Conservation (phyloP, 2,888 invertebrate genomes). For the Drosophila melanocephala region DNA sequence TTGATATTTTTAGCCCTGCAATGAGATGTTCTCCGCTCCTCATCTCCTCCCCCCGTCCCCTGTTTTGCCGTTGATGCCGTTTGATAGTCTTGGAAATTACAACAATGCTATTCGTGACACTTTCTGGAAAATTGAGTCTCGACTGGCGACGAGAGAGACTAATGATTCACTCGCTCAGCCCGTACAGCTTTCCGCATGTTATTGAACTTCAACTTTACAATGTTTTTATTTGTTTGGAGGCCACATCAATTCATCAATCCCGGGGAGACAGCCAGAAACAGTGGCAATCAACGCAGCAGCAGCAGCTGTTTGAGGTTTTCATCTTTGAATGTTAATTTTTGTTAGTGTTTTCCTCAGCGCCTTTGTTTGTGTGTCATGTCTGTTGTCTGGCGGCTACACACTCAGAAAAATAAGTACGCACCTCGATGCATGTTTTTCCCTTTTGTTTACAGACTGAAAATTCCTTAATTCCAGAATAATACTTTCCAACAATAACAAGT, state of each 20-base stretch:
- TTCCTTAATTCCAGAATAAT: neutral
- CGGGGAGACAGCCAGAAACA: neutral
- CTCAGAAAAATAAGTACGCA: neutral
- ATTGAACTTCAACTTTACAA: conserved; percentile 46
- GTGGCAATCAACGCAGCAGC: conserved; percentile 17
- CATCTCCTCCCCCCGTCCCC: neutral
- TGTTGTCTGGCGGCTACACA: conserved; percentile 23
- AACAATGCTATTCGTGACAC: conserved; percentile 23
- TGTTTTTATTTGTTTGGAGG: conserved; percentile 23
- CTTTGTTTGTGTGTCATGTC: conserved; percentile 6
- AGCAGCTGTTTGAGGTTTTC: conserved; percentile 19
- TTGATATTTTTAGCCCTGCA: conserved; percentile 59
- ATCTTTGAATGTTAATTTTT: conserved; percentile 7
- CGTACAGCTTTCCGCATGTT: conserved; percentile 31
- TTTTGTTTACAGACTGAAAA: neutral
- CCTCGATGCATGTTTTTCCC: neutral
- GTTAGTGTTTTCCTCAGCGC: conserved; percentile 4
- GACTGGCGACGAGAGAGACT: neutral
- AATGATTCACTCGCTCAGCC: conserved; percentile 33
- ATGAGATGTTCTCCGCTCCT: neutral
- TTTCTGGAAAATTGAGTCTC: conserved; percentile 2
- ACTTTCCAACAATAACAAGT: neutral
- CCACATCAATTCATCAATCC: conserved; percentile 25
- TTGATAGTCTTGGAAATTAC: conserved; percentile 1
- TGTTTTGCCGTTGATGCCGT: neutral